Percentiles rank a stretch among this genome's conserved stretches.
phyloP scores from a whole-genome alignment of 2,888 invertebrate species.

The Tiliacea aurago region DNA sequence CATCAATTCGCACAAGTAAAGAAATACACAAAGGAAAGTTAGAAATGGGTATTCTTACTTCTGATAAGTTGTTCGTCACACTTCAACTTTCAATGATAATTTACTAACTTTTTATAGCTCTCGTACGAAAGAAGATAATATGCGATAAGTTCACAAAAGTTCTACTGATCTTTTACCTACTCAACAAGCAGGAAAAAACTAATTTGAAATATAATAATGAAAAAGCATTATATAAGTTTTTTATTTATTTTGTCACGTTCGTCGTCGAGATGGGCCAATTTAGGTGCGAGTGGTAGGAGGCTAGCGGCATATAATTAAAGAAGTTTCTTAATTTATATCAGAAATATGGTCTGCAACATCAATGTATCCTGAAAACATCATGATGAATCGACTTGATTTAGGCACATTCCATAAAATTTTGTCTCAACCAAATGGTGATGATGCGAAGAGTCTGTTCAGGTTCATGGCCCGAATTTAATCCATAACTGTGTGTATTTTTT shows the following conservation, averaged over 20 bases:
- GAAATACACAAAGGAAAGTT: slow-evolving; percentile 4
- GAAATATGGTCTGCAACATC: not conserved
- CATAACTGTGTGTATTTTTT: too few species aligned
- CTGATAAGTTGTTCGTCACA: not conserved
- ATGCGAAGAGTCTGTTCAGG: too few species aligned
- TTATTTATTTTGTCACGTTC: not conserved
- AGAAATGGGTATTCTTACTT: slow-evolving; percentile 11
- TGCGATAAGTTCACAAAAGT: not conserved
- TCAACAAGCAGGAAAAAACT: not conserved
- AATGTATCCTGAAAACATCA: not conserved
- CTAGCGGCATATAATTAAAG: not conserved
- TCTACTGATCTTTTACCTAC: not conserved
- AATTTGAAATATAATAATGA: not conserved
- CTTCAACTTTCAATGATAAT: slow-evolving; percentile 13
- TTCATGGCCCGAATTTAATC: too few species aligned
- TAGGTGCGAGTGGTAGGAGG: not conserved
- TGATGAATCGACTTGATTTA: too few species aligned
- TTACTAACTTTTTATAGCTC: slow-evolving; percentile 28
- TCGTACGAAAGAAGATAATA: not conserved
- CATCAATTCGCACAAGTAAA: not conserved
- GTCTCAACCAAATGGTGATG: too few species aligned
- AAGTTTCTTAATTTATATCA: not conserved
- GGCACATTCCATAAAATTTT: too few species aligned
- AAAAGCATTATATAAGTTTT: slow-evolving; percentile 19
- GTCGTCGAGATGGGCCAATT: not conserved